Conservation (phyloP, 2,113 vertebrate genomes). For the Brachypodius melanocephalos region DNA sequence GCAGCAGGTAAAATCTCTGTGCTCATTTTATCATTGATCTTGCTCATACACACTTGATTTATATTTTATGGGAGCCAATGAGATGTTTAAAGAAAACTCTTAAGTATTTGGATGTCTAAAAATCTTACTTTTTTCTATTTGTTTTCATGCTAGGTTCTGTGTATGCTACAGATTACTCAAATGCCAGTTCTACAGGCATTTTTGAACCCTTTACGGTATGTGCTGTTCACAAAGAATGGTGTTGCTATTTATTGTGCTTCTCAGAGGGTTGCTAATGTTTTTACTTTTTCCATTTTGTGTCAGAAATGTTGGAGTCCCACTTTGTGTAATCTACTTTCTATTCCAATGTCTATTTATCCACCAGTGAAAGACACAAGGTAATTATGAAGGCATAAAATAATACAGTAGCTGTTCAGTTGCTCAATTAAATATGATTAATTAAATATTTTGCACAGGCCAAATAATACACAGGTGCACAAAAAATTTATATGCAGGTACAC, state of each 20-base stretch:
- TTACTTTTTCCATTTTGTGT: neutral
- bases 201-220: conserved; percentile 90
- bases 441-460: neutral
- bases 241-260: neutral
- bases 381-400: neutral
- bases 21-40: neutral
- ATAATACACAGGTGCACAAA: neutral
- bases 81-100: neutral
- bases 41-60: neutral
- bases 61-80: neutral
- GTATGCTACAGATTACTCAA: conserved; percentile 95
- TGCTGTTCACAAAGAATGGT: neutral
- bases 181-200: conserved; percentile 89
- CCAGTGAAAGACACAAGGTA: conserved; percentile 90
- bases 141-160: conserved; percentile 76
- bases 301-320: conserved; percentile 91
- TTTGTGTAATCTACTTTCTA: conserved; percentile 81
- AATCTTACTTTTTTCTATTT: neutral
- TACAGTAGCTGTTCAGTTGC: neutral
- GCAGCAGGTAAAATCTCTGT: neutral
- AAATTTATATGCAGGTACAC: neutral
- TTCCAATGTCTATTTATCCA: conserved; percentile 88
- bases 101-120: neutral
- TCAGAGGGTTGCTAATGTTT: neutral
- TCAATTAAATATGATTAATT: neutral